Evolutionary conservation across 2,113 vertebrate genomes (phyloP), one percentile per base, ranked within the genome.

Genomic region (Plotosus lineatus): DNA sequence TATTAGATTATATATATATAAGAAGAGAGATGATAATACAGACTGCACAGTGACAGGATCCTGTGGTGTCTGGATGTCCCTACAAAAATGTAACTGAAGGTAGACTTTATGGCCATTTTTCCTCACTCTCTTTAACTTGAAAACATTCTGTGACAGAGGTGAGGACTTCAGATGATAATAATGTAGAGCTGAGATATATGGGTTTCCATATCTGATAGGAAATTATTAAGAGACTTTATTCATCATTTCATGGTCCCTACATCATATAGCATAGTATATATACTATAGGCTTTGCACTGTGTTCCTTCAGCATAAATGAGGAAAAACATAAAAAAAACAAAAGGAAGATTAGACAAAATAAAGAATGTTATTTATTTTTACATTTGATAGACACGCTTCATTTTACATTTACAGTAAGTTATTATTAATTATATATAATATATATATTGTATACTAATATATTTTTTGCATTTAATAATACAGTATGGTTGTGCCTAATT

Each of bases 291-390:
- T 50, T 36, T 63, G 38, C 50, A 36, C 36, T 55, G 11, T 60
- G 14, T 55, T 76, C 50, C 42, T 3, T 60, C 23, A 68, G 15
- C 38, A 21, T 9, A 79, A 66, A 42, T 68, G 53, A 38, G 19
- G 17, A 36, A 46, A 42, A 50, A 65, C 7, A 14, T 48, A 50
- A 38, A 78, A n/a, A 78, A 31, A 9, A 40, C n/a, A 31, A 77
- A 66, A 28, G 53, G 1, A 31, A 61, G 56, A 28, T 58, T n/a
- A 79, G 77, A 78, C 19, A 51, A 53, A 78, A 77, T 23, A 63
- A 31, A 5, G 15, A 51, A 51, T 26, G 36, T 75, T 75, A n/a
- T 31, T 10, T 56, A 61, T 60, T 42, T 50, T n/a, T 50, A 17
- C 63, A 31, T 23, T 46, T 31, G 23, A 77, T 42, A 77, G 58